These are phyloP conservation scores for Aricia artaxerxes DNA, from an alignment of 2,888 invertebrate species.

Conservation along the genomic window DNA sequence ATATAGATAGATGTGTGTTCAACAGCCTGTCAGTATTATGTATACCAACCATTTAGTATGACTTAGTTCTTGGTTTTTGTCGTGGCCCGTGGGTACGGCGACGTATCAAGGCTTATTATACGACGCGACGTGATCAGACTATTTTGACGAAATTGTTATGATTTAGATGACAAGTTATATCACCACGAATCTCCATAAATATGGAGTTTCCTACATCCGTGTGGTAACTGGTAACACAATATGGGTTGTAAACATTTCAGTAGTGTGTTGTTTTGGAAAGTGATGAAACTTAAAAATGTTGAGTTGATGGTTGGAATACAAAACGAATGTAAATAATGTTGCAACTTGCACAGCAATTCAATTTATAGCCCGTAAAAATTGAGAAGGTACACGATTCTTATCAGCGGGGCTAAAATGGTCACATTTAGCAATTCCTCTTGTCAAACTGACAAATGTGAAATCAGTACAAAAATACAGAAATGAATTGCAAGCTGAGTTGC, in stretches of 20 bases:
- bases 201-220: slow-evolving; percentile 1
- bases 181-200: slow-evolving; percentile 3
- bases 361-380: neutral
- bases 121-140: slow-evolving; percentile 55
- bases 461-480: no score
- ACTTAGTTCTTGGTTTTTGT: neutral
- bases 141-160: slow-evolving; percentile 49
- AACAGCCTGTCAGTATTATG: neutral
- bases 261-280: neutral
- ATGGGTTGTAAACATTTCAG: neutral
- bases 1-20: no score
- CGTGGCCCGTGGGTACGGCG: neutral
- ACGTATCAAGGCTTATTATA: slow-evolving; percentile 57
- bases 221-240: neutral
- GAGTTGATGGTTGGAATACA: neutral
- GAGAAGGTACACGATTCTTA: neutral
- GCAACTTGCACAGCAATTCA: neutral
- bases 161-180: slow-evolving; percentile 19
- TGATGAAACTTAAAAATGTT: neutral
- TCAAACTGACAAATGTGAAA: no score
- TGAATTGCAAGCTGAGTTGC: no score
- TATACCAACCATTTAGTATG: neutral
- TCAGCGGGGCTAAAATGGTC: no score
- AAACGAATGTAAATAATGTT: neutral
- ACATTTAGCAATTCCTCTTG: no score